Evolutionary conservation across 2,797 vertebrate genomes (phyloP), one percentile per base, ranked within the genome.

Genomic region (Choloepus didactylus): DNA sequence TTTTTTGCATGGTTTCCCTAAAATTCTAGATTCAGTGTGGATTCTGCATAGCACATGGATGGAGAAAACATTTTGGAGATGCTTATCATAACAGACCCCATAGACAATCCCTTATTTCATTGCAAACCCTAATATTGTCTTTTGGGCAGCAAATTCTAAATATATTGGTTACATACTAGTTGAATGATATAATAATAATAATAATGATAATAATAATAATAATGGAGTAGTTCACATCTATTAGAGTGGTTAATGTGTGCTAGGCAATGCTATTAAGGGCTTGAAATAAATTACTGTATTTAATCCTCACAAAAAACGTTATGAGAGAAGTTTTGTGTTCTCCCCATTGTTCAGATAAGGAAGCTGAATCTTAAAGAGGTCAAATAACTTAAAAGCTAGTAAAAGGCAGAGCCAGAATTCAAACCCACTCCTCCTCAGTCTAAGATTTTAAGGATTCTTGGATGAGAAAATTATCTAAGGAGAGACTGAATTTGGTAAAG

Each of bases 101-200:
- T 3, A 82, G 62, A 23, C 15, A 73, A n/a, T 79, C 15, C 38
- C 12, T n/a, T 81, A 21, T 19, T 77, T 92, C 15, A 62, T 16
- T 54, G 25, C 0, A 91, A 23, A 56, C 21, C 46, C 27, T 73
- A 88, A 49, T 31, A 54, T 4, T 93, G n/a, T 70, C 11, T 73
- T 79, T 86, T 69, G 21, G 16, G 76, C 69, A 75, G 11, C 4
- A 91, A 76, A 70, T 90, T 93, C 29, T 84, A 84, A 87, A 94
- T 62, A 84, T n/a, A 73, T 12, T 72, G 35, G 25, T 87, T 89
- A 72, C 6, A 80, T 92, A 8, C 25, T 76, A n/a, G 3, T 72
- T 86, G 38, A 8, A 6, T 91, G 38, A 64, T 85, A 25, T 51
- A 76, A 81, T 87, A 60, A 31, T 29, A 76, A 91, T 11, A 75